Conservation (phyloP, 2,888 invertebrate genomes). For the Mesochorus sp. region DNA sequence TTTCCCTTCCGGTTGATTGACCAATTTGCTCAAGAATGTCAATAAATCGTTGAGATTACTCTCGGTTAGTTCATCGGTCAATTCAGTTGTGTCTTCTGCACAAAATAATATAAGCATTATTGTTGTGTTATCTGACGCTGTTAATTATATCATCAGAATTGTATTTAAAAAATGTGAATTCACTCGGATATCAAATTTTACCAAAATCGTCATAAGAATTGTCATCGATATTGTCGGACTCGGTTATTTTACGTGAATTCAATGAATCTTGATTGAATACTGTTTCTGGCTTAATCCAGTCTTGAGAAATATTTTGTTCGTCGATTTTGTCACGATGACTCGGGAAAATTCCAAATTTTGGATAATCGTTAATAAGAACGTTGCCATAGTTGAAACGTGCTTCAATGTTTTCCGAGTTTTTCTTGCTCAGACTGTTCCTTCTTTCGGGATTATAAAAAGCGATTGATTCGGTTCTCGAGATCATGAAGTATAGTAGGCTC, state of each 20-base stretch:
- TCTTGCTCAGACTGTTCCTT: slow-evolving; percentile 7
- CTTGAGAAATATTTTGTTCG: slow-evolving; percentile 5
- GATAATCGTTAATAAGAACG: slow-evolving; percentile 4
- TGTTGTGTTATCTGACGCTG: no score
- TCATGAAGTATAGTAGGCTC: slow-evolving; percentile 56
- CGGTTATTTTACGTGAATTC: slow-evolving; percentile 19
- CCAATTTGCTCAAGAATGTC: slow-evolving; percentile 62
- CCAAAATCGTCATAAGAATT: slow-evolving; percentile 37
- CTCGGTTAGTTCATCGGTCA: slow-evolving; percentile 63
- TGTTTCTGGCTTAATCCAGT: slow-evolving; percentile 23
- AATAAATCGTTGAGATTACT: slow-evolving; percentile 60
- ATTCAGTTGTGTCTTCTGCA: slow-evolving; percentile 56
- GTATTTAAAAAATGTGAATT: not conserved
- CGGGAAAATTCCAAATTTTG: slow-evolving; percentile 6
- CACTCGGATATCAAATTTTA: slow-evolving; percentile 18
- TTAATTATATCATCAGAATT: not conserved
- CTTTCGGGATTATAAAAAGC: slow-evolving; percentile 32
- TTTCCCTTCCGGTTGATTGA: slow-evolving; percentile 64
- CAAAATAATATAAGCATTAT: no score
- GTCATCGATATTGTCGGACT: slow-evolving; percentile 17
- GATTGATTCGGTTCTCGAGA: slow-evolving; percentile 61
- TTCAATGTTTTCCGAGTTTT: slow-evolving; percentile 26
- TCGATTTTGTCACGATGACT: slow-evolving; percentile 13
- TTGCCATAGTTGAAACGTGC: not conserved
- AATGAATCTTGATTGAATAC: not conserved